Evolutionary conservation across 2,888 invertebrate species (phyloP), one percentile per base, ranked within the genome.

Genomic region (Campoplex nolae): DNA sequence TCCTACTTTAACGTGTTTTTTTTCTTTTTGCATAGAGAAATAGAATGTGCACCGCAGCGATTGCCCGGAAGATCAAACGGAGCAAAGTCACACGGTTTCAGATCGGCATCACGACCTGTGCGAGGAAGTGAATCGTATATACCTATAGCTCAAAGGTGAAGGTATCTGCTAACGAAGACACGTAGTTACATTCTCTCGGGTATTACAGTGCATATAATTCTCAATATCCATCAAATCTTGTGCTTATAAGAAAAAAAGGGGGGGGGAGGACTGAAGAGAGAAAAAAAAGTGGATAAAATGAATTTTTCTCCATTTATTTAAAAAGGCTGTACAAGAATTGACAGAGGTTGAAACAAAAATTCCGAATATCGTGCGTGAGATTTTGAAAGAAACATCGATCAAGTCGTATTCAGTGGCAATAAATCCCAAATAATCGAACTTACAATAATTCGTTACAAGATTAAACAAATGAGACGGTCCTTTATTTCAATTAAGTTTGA

Each of bases 131-230:
- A 42, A 48, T 28, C 13, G 32, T 78, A 83, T 74, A 73, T 35
- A 23, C 23, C 85, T 79, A 32, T 77, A 74, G 42, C 51, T 71
- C 73, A 65, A 83, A 70, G 68, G 82, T 82, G 85, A 86, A 83
- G 82, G 83, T 83, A 80, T 58, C 58, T 48, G 18, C 70, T 62
- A 48, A 80, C 76, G 70, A 58, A 84, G 42, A 77, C 58, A 62
- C 80, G 58, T 75, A 54, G 28, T 35, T 71, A 45, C 74, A 38
- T 71, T 58, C 56, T 76, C 76, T 48, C 38, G 32, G n/a, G 58
- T 48, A 65, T 74, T 28, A 38, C 23, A 28, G 42, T 45, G 28
- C 62, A 76, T 38, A 23, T 38, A 23, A 54, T 35, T 23, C 74
- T 45, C 2, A 23, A 7, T 56, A 18, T 32, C 35, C n/a, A 23